Conservation (phyloP, 2,797 vertebrate species). For the Gymnodraco acuticeps region DNA sequence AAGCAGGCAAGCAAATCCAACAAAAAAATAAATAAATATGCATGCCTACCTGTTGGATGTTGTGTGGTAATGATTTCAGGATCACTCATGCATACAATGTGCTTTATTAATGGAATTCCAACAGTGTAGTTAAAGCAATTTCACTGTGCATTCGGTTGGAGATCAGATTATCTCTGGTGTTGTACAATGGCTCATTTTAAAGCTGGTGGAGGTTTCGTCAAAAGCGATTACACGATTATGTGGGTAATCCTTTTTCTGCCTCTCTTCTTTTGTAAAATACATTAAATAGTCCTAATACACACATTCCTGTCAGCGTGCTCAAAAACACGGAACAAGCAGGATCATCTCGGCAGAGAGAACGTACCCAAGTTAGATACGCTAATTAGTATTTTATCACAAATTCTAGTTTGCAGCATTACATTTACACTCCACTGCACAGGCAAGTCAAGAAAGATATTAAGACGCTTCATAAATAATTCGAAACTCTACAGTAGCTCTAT, state of each 20-base stretch:
- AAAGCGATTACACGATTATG: constrained; percentile 54
- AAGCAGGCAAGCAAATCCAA: constrained; percentile 28
- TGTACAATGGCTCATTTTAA: constrained; percentile 61
- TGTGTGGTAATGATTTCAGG: constrained; percentile 35
- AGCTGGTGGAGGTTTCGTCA: constrained; percentile 58
- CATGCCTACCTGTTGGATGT: constrained; percentile 42
- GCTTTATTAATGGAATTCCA: constrained; percentile 41
- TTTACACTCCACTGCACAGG: background rate
- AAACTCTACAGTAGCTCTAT: background rate
- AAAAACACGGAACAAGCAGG: constrained; percentile 13
- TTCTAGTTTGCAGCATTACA: background rate
- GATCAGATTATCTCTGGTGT: constrained; percentile 60
- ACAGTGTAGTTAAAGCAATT: constrained; percentile 48
- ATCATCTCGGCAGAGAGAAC: constrained; percentile 4
- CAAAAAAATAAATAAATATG: constrained; percentile 45
- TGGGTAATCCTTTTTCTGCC: constrained; percentile 47
- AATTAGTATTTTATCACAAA: constrained; percentile 2
- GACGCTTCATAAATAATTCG: constrained; percentile 2
- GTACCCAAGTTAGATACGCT: background rate
- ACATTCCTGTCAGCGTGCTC: constrained; percentile 21
- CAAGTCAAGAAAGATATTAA: constrained; percentile 7
- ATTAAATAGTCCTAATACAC: constrained; percentile 32
- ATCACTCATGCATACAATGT: constrained; percentile 33
- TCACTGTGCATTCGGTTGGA: constrained; percentile 40
- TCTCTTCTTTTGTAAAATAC: constrained; percentile 34